A percentile compares a stretch with the other conserved stretches of the same genome.
These are phyloP conservation scores for Lasioglossum oenotherae DNA, from an alignment of 2,888 invertebrate genomes.

Conservation along the genomic window DNA sequence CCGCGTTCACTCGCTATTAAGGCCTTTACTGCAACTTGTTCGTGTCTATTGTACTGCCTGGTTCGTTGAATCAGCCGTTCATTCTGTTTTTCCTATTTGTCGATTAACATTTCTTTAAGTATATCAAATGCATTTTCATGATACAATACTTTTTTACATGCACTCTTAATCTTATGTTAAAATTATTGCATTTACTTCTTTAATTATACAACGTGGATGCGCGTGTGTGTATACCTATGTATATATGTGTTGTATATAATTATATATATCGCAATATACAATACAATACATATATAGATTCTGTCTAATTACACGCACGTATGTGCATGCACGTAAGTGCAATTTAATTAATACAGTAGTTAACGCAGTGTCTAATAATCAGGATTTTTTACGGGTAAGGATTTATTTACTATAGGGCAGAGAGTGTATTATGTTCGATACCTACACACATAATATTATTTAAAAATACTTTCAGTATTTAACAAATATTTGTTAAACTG, in stretches of 20 bases:
- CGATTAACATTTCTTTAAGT: neutral
- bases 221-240: too few species aligned
- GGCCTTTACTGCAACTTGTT: constrained; percentile 32
- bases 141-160: neutral
- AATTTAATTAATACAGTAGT: neutral
- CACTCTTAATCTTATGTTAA: neutral
- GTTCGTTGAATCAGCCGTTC: constrained; percentile 31
- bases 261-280: neutral
- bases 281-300: neutral
- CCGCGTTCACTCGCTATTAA: constrained; percentile 7
- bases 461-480: neutral
- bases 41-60: constrained; percentile 16
- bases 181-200: neutral
- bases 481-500: neutral
- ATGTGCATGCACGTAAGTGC: too few species aligned
- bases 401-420: neutral
- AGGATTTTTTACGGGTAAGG: neutral
- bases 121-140: constrained; percentile 1
- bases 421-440: neutral
- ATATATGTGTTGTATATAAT: neutral
- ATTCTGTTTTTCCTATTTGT: constrained; percentile 39
- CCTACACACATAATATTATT: neutral
- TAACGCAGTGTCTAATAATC: neutral
- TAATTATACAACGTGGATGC: neutral
- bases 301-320: neutral